These are phyloP conservation scores for Micrasema longulum DNA, from an alignment of 1,140 invertebrate genomes.

Conservation along the genomic window DNA sequence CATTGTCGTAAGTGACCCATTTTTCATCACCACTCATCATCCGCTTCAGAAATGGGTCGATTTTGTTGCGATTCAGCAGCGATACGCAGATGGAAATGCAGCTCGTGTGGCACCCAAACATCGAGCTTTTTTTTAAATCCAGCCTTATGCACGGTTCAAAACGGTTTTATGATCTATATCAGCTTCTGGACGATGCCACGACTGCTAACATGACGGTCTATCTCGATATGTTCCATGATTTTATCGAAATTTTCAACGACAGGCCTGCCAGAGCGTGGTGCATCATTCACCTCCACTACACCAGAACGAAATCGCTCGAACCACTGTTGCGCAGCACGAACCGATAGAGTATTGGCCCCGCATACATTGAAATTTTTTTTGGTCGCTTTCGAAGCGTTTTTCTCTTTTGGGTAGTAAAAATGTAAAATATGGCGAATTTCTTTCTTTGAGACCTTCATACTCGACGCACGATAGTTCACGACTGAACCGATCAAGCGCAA, in stretches of 20 bases:
- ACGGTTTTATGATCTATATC: too few relatives aligned
- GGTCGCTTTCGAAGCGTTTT: too few relatives aligned
- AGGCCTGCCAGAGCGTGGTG: slow-evolving; percentile 19
- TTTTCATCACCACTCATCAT: too few relatives aligned
- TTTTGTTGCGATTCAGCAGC: slow-evolving; percentile 32
- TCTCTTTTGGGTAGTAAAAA: slow-evolving; percentile 26
- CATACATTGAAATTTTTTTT: slow-evolving; percentile 11
- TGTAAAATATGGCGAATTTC: slow-evolving; percentile 23
- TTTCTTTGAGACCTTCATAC: slow-evolving; percentile 21
- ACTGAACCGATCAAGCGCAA: slow-evolving; percentile 50
- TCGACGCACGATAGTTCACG: slow-evolving; percentile 39
- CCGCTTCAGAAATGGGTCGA: slow-evolving; percentile 29
- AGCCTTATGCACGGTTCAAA: too few relatives aligned
- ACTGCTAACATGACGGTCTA: slow-evolving; percentile 14
- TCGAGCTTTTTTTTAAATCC: slow-evolving; percentile 16
- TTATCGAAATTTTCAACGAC: slow-evolving; percentile 15
- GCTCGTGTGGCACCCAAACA: slow-evolving; percentile 15
- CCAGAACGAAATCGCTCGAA: slow-evolving; percentile 21
- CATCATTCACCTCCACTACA: slow-evolving; percentile 18
- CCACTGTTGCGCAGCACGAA: slow-evolving; percentile 19
- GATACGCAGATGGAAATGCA: slow-evolving; percentile 27
- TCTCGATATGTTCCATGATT: slow-evolving; percentile 22
- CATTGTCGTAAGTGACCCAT: too few relatives aligned
- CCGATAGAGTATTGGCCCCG: slow-evolving; percentile 16
- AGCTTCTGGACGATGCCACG: not conserved